phyloP scores from a whole-genome alignment of 2,113 vertebrate species.

The Vimba vimba region DNA sequence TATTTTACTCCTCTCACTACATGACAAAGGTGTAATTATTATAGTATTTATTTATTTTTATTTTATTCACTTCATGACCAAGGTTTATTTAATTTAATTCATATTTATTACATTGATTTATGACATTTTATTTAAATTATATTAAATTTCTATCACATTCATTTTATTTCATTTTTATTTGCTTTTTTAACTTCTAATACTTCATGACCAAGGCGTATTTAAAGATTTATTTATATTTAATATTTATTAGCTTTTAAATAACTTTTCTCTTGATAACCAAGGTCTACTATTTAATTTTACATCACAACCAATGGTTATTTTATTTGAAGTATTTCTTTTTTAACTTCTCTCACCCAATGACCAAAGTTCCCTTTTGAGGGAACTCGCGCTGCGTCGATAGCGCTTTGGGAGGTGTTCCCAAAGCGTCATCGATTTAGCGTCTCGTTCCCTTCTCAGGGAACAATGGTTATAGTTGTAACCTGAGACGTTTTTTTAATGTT shows the following conservation, averaged over 20 bases:
- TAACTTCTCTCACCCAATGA: not conserved
- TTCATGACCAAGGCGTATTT: not conserved
- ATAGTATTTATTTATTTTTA: not conserved
- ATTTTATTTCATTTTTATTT: not conserved
- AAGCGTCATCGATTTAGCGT: too few species aligned
- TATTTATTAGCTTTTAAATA: not conserved
- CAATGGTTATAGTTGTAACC: too few species aligned
- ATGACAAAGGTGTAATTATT: not conserved
- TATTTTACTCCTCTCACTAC: not conserved
- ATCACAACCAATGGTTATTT: not conserved
- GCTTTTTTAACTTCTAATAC: not conserved
- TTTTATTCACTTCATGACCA: not conserved
- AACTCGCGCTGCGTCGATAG: too few species aligned
- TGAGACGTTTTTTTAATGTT: not conserved
- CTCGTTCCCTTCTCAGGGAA: too few species aligned
- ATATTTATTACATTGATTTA: not conserved
- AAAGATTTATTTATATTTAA: not conserved
- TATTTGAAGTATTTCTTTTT: not conserved
- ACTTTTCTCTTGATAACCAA: not conserved
- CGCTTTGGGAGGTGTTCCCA: too few species aligned
- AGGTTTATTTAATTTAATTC: not conserved
- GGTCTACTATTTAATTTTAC: not conserved
- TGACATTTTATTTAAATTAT: too few species aligned
- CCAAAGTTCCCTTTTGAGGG: not conserved
- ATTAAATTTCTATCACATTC: not conserved